Evolutionary conservation across 2,888 invertebrate genomes (phyloP).

Genomic region (Brachylomia viminalis): DNA sequence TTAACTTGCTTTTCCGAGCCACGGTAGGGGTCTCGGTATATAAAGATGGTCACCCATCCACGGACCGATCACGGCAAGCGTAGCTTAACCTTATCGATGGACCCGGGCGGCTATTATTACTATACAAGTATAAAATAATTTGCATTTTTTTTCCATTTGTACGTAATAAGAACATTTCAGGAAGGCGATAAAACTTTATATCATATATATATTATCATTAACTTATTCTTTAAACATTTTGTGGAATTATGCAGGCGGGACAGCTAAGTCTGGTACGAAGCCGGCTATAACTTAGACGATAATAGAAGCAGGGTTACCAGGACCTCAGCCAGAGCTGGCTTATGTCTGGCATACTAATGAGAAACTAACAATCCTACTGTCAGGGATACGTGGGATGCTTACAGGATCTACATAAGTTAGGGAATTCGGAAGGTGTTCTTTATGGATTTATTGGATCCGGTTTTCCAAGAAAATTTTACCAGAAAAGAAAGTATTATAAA

Average conservation of each 20-base stretch:
- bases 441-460: background rate
- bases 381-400: conserved; percentile 40
- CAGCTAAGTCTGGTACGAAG: conserved; percentile 31
- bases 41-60: no score
- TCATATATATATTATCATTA: conserved; percentile 14
- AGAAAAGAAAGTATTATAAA: background rate
- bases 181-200: background rate
- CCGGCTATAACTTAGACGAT: conserved; percentile 45
- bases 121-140: background rate
- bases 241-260: conserved; percentile 27
- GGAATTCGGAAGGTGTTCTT: conserved; percentile 11
- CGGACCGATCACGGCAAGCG: background rate
- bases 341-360: conserved; percentile 59
- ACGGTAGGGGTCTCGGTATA: no score
- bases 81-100: no score
- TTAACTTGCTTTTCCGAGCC: no score
- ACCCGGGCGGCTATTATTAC: no score
- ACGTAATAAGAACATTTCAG: background rate
- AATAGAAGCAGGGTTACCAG: conserved; percentile 48
- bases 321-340: conserved; percentile 39
- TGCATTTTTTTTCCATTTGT: background rate
- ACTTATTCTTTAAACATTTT: conserved; percentile 33
- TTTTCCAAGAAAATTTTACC: background rate
- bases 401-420: conserved; percentile 48
- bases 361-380: conserved; percentile 47